Percentiles rank a stretch among this genome's conserved stretches.
Evolutionary conservation across 1,140 invertebrate genomes (phyloP).

Genomic region (Sminthurides bifidus): DNA sequence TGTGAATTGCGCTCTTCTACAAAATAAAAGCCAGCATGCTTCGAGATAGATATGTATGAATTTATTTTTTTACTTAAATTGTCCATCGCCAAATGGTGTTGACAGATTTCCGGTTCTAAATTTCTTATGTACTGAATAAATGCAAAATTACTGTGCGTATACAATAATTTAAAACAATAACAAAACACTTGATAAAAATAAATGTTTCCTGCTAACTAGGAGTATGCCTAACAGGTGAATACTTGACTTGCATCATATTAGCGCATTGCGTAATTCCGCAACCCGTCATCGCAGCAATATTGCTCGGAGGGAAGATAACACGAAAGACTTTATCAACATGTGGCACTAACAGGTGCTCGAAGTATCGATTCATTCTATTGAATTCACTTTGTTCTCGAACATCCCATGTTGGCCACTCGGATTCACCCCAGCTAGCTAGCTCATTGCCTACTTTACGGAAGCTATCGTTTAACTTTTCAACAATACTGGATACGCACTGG

Average conservation of each 20-base stretch:
- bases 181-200: not conserved
- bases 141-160: too few relatives aligned
- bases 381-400: constrained; percentile 26
- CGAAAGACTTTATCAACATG: constrained; percentile 28
- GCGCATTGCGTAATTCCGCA: constrained; percentile 25
- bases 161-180: too few relatives aligned
- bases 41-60: too few relatives aligned
- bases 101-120: too few relatives aligned
- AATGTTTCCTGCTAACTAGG: too few relatives aligned
- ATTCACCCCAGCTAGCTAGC: constrained; percentile 26
- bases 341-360: constrained; percentile 28
- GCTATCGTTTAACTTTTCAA: constrained; percentile 23
- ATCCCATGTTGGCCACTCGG: constrained; percentile 30
- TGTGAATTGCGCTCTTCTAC: too few relatives aligned
- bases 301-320: constrained; percentile 24
- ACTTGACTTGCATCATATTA: constrained; percentile 21
- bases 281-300: constrained; percentile 23
- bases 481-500: constrained; percentile 14
- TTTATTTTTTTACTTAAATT: too few relatives aligned
- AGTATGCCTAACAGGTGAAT: not conserved
- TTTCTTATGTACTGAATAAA: too few relatives aligned
- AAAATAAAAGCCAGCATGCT: too few relatives aligned
- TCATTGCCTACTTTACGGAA: constrained; percentile 22
- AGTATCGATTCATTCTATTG: constrained; percentile 26
- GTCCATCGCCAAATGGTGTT: too few relatives aligned